phyloP scores from a whole-genome alignment of 2,888 invertebrate species.

The Protodeltote pygarga region DNA sequence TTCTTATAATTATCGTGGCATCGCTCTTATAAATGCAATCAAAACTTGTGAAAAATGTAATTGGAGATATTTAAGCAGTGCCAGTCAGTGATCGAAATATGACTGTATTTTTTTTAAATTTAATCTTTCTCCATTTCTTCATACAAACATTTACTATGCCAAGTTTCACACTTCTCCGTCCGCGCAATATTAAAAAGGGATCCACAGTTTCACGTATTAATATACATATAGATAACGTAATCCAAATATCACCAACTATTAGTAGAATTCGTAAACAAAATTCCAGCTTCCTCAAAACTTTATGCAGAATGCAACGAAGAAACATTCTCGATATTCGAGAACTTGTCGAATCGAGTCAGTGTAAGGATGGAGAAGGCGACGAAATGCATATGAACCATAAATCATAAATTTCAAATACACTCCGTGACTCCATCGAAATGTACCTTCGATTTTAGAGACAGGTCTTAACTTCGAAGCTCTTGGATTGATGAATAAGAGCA shows the following conservation, averaged over 20 bases:
- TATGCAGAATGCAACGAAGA: slow-evolving; percentile 14
- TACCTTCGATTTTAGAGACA: slow-evolving; percentile 69
- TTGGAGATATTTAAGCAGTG: no score
- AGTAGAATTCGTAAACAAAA: background rate
- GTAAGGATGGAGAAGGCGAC: slow-evolving; percentile 59
- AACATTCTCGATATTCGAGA: slow-evolving; percentile 22
- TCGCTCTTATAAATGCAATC: no score
- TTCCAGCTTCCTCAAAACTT: slow-evolving; percentile 14
- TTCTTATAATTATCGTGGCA: no score
- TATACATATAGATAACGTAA: background rate
- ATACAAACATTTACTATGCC: no score
- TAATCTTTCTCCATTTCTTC: no score
- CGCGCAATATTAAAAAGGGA: no score
- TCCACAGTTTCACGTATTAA: slow-evolving; percentile 4
- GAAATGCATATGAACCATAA: slow-evolving; percentile 68
- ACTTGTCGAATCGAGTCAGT: slow-evolving; percentile 48
- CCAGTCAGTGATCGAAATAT: no score
- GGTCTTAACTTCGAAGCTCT: slow-evolving; percentile 57
- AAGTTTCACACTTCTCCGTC: no score
- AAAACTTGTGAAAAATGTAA: no score
- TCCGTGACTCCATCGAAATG: slow-evolving; percentile 67
- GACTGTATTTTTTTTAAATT: no score
- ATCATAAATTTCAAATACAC: slow-evolving; percentile 77
- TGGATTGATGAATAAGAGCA: slow-evolving; percentile 20
- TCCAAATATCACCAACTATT: no score